Evolutionary conservation across 2,888 invertebrate species (phyloP).

Genomic region (Lithophane semibrunnea): DNA sequence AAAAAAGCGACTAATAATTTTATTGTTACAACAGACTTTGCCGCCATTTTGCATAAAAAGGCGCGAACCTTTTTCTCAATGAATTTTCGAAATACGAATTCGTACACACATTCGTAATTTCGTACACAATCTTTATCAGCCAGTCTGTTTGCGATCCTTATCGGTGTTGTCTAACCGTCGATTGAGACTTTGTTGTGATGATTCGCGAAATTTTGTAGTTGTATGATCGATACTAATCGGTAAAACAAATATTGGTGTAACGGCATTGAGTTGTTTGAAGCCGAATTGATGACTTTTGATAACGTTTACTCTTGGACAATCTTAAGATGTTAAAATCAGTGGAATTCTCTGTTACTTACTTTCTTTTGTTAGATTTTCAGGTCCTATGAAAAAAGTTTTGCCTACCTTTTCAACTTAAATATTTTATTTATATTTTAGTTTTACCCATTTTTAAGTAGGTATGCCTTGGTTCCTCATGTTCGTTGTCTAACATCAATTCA

Average conservation of each 20-base stretch:
- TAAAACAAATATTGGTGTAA: conserved; percentile 76
- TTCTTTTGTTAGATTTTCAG: background rate
- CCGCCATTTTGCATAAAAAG: conserved; percentile 70
- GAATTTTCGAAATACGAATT: conserved; percentile 66
- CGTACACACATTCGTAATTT: conserved; percentile 26
- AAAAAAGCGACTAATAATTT: background rate
- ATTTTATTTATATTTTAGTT: background rate
- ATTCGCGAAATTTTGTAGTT: conserved; percentile 75
- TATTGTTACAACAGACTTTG: background rate
- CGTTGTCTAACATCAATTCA: too few relatives aligned
- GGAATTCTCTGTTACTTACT: too few relatives aligned
- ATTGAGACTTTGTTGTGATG: conserved; percentile 81
- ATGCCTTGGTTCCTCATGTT: too few relatives aligned
- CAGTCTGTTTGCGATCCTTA: conserved; percentile 68
- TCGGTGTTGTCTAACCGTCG: conserved; percentile 76
- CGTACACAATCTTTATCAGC: conserved; percentile 61
- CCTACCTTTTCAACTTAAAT: background rate
- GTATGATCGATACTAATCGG: conserved; percentile 79
- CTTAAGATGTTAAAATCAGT: background rate
- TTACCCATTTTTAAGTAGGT: too few relatives aligned
- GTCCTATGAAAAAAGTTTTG: background rate
- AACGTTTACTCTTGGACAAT: conserved; percentile 21
- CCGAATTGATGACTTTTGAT: conserved; percentile 29
- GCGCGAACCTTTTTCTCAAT: conserved; percentile 72
- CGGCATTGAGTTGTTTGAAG: conserved; percentile 62